phyloP scores from a whole-genome alignment of 2,888 invertebrate species.

The Drosophila algonquin region DNA sequence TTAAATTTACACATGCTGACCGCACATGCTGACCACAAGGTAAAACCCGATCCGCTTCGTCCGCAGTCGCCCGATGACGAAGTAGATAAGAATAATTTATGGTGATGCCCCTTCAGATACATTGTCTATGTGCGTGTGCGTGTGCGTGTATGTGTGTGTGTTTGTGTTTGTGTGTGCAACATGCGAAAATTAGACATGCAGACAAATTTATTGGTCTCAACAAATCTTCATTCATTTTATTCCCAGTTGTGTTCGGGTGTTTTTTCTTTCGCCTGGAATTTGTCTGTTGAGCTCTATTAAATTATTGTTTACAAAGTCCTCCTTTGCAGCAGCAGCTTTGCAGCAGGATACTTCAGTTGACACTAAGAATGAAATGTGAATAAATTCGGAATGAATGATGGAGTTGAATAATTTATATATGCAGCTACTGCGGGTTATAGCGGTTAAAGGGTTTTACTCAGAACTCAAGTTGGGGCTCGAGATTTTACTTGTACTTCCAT shows the following conservation, averaged over 20 bases:
- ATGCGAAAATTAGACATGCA: constrained; percentile 79
- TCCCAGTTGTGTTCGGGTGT: constrained; percentile 11
- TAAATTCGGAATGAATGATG: constrained; percentile 10
- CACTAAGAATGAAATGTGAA: constrained; percentile 46
- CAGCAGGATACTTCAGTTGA: constrained; percentile 35
- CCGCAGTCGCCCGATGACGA: constrained; percentile 67
- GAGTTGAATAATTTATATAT: neutral
- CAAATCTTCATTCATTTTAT: constrained; percentile 68
- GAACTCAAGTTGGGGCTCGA: neutral
- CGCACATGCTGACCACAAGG: constrained; percentile 68
- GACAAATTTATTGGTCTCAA: constrained; percentile 75
- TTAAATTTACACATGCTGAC: constrained; percentile 58
- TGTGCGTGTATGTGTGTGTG: neutral
- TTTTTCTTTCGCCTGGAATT: constrained; percentile 8
- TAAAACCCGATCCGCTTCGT: constrained; percentile 62
- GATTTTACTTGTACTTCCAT: neutral
- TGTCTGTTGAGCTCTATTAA: constrained; percentile 57
- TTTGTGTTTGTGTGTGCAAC: constrained; percentile 43
- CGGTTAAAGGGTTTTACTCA: neutral
- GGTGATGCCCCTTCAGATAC: constrained; percentile 64
- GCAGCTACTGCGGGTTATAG: neutral
- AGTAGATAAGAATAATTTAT: constrained; percentile 78
- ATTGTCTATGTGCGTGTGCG: constrained; percentile 15
- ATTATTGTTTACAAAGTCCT: constrained; percentile 60
- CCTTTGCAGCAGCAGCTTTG: constrained; percentile 1